Conservation (phyloP, 2,888 invertebrate genomes). For the Aquatica leii region DNA sequence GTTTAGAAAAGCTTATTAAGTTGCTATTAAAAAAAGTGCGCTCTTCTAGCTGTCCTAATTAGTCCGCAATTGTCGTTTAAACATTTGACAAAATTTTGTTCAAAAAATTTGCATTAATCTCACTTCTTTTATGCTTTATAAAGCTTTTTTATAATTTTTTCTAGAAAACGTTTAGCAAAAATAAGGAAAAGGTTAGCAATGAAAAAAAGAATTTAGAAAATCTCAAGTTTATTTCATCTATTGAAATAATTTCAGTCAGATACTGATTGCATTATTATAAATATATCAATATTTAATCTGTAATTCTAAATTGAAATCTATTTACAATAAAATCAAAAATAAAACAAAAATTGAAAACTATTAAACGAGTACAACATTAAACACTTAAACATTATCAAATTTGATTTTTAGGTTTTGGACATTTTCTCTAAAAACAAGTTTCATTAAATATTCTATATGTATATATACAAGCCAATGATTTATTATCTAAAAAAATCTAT, state of each 20-base stretch:
- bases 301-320: conserved; percentile 57
- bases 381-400: too few relatives aligned
- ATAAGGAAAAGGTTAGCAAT: too few relatives aligned
- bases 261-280: conserved; percentile 58
- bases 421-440: conserved; percentile 18
- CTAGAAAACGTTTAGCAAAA: too few relatives aligned
- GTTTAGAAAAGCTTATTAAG: too few relatives aligned
- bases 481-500: conserved; percentile 22
- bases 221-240: conserved; percentile 50
- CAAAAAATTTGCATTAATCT: too few relatives aligned
- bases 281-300: conserved; percentile 61
- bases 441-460: too few relatives aligned
- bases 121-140: too few relatives aligned
- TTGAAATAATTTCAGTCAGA: conserved; percentile 51
- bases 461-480: conserved; percentile 16
- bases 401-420: conserved; percentile 11
- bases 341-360: conserved; percentile 18
- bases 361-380: conserved; percentile 16
- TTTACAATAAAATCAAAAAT: conserved; percentile 57
- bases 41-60: too few relatives aligned
- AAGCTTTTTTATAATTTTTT: too few relatives aligned
- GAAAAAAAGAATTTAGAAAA: conserved; percentile 47
- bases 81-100: too few relatives aligned
- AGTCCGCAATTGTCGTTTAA: too few relatives aligned
- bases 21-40: too few relatives aligned